A percentile compares a stretch with the other conserved stretches of the same genome.
Conservation (phyloP, 37 sponge, comb jelly and placozoan species). For the Cliona cf. orientalis region DNA sequence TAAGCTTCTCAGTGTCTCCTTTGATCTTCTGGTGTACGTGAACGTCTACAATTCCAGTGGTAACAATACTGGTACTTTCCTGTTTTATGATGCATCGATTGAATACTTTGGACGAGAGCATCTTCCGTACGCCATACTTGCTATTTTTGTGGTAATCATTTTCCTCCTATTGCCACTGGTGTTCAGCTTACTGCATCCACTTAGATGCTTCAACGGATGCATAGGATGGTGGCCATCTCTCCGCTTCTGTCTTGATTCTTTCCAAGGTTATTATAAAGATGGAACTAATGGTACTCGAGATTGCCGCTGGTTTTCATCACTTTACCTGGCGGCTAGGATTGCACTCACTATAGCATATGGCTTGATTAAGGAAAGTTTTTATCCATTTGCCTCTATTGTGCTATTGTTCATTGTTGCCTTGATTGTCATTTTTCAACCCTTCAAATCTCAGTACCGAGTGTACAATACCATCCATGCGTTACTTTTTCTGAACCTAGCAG, state of each 20-base stretch:
- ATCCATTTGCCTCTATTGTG: background rate
- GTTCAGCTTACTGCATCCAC: slow-evolving; percentile 8
- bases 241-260: slow-evolving; percentile 15
- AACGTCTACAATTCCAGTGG: slow-evolving; percentile 4
- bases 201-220: background rate
- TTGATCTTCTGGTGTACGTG: slow-evolving; percentile 18
- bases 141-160: slow-evolving; percentile 23
- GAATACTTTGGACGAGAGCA: slow-evolving; percentile 22
- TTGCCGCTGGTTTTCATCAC: slow-evolving; percentile 20
- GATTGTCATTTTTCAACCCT: background rate
- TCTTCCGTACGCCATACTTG: slow-evolving; percentile 24
- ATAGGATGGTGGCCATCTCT: no score
- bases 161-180: slow-evolving; percentile 21
- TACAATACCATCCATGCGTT: no score
- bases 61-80: no score
- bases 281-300: slow-evolving; percentile 36
- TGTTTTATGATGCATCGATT: slow-evolving; percentile 17
- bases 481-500: no score
- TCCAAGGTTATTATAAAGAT: slow-evolving; percentile 28
- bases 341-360: background rate
- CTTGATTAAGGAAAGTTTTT: background rate
- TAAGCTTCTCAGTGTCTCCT: slow-evolving; percentile 35
- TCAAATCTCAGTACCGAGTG: background rate
- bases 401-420: background rate
- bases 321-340: slow-evolving; percentile 4